Evolutionary conservation across 2,797 vertebrate species (phyloP).

Genomic region (Poecile montanus): DNA sequence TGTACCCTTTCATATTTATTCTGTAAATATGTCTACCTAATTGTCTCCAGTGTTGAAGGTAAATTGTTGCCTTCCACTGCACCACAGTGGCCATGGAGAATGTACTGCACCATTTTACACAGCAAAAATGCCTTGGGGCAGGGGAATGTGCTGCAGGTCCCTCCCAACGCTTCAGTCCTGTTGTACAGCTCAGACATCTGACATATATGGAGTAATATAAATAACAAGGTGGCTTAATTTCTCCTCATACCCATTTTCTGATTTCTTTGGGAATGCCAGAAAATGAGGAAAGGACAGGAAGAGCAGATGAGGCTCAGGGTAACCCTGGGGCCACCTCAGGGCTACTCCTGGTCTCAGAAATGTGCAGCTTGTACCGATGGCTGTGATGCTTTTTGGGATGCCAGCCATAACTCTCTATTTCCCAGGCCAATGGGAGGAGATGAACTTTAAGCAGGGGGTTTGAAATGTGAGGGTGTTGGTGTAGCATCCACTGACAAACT

Average conservation of each 20-base stretch:
- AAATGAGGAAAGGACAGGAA: background rate
- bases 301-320: background rate
- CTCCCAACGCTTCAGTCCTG: background rate
- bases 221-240: background rate
- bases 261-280: background rate
- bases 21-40: background rate
- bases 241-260: accelerated
- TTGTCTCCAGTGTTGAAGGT: background rate
- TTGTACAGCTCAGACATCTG: background rate
- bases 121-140: background rate
- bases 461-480: background rate
- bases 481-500: background rate
- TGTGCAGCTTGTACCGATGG: accelerated
- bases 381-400: background rate
- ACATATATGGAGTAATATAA: background rate
- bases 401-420: background rate
- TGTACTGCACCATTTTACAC: background rate
- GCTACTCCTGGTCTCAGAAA: background rate
- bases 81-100: background rate
- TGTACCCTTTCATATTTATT: background rate
- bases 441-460: background rate
- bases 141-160: background rate
- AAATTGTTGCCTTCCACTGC: background rate
- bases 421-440: background rate
- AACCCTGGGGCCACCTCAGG: background rate